Base-by-base conservation (phyloP, 2,113 vertebrate genomes). In the Etheostoma spectabile region DNA sequence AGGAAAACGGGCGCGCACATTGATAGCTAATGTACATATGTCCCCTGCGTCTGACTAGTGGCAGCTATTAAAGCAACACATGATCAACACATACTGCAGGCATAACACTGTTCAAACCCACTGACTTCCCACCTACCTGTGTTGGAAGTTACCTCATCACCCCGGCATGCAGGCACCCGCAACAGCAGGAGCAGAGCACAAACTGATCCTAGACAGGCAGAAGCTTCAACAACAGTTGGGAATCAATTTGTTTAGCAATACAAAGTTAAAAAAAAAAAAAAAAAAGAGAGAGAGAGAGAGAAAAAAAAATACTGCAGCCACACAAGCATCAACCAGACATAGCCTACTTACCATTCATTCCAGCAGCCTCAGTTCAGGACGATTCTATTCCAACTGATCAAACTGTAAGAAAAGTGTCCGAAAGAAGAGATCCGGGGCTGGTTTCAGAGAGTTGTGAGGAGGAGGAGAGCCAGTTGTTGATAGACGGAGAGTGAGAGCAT, bases 271-370 rank as follows among this genome's bases (percentile, higher is more conserved):
- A n/a, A n/a, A n/a, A n/a, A n/a, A n/a, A n/a, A n/a, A n/a, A n/a
- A n/a, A 27, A 3, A 7, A 16, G 30, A 30, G 30, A 33, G 63
- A 45, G 4, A 46, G 6, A 16, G 30, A 30, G 30, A 33, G 63
- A 45, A 3, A 46, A 1, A 24, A 19, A 11, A 10, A 11, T 42
- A 42, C 4, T 55, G 30, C 33, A 49, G 6, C 1, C n/a, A 38
- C 13, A 45, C 0, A 19, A n/a, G 48, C 2, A 33, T 8, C 8
- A 30, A 5, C 7, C 27, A 18, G 8, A 21, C 1, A 4, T 53
- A 30, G 30, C 30, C 30, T 30, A 88, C 92, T 92, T 18, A 94
- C 93, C 77, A 90, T 81, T 92, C 93, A 94, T 93, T 33, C 74
- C 88, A 83, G 83, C 85, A 86, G 80, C 64, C 35, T 72, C 69